phyloP scores from a whole-genome alignment of 2,888 invertebrate genomes.

The Agriopis aurantiaria region DNA sequence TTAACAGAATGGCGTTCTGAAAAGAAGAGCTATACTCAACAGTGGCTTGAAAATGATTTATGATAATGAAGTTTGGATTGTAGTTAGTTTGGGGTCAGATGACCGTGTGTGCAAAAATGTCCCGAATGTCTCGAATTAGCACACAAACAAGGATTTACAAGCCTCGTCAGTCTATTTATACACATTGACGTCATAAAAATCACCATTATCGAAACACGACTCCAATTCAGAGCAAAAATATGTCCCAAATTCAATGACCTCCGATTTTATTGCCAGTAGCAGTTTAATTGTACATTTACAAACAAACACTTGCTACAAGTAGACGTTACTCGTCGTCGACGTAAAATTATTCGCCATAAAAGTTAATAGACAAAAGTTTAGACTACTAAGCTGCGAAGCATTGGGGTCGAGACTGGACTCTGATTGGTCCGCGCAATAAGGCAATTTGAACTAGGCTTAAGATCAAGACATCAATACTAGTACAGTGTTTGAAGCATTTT shows the following conservation, averaged over 20 bases:
- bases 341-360: not conserved
- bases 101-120: too few species aligned
- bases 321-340: not conserved
- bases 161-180: slow-evolving; percentile 10
- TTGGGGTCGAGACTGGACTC: too few species aligned
- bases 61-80: too few species aligned
- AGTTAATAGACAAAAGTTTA: too few species aligned
- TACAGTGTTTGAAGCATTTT: not conserved
- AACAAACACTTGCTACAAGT: not conserved
- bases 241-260: slow-evolving; percentile 38
- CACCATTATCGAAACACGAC: slow-evolving; percentile 27
- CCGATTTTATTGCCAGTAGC: slow-evolving; percentile 35
- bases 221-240: slow-evolving; percentile 26
- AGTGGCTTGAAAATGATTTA: too few species aligned
- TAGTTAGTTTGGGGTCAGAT: too few species aligned
- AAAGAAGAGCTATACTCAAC: too few species aligned
- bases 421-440: not conserved
- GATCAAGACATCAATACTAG: not conserved
- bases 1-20: too few species aligned
- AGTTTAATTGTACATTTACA: slow-evolving; percentile 51
- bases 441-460: not conserved
- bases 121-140: too few species aligned
- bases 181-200: slow-evolving; percentile 31
- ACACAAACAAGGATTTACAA: not conserved
- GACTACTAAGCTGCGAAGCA: not conserved